Evolutionary conservation across 2,797 vertebrate genomes (phyloP), one percentile per base, ranked within the genome.

Genomic region (Chaetodon trifasciatus): DNA sequence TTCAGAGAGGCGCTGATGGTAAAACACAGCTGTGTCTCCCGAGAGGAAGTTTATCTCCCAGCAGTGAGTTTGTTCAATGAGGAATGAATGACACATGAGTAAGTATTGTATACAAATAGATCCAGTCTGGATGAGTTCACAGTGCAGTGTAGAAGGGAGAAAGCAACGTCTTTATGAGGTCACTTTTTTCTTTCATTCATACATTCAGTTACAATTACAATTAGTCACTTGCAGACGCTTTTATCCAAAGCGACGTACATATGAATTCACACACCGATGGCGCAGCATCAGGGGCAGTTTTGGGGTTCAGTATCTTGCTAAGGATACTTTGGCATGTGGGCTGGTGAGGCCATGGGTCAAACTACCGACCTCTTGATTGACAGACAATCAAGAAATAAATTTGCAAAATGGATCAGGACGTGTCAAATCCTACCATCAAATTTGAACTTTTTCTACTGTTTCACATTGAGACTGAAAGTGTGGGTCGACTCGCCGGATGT

Each of bases 1-100:
- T 64, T 72, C 44, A 53, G 53, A 71, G 66, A 75, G 39, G 6
- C 17, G 55, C 35, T 64, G 70, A 77, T 78, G 78, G 39, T 68
- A 44, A 85, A 69, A 24, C 75, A 62, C 44, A 65, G 82, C 74
- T 84, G 80, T 61, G 28, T 46, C 21, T 81, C 61, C 52, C 21
- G 24, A 49, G 35, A 70, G 62, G 62, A 68, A 46, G 19, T 82
- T 87, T 74, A 37, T 56, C 24, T 76, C 16, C 37, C 44, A 42
- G 32, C 16, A 57, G 19, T 67, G 32, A 23, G 8, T 64, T 50
- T 70, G 21, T 66, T 76, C 37, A 73, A 0, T 69, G 15, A 84
- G 40, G 28, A 75, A 70, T 65, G 15, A 76, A 62, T 63, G 52
- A 13, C 57, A 47, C 4, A 24, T 40, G 15, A 40, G 53, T 35